phyloP scores from a whole-genome alignment of 1,140 invertebrate genomes.

The Galleria mellonella region DNA sequence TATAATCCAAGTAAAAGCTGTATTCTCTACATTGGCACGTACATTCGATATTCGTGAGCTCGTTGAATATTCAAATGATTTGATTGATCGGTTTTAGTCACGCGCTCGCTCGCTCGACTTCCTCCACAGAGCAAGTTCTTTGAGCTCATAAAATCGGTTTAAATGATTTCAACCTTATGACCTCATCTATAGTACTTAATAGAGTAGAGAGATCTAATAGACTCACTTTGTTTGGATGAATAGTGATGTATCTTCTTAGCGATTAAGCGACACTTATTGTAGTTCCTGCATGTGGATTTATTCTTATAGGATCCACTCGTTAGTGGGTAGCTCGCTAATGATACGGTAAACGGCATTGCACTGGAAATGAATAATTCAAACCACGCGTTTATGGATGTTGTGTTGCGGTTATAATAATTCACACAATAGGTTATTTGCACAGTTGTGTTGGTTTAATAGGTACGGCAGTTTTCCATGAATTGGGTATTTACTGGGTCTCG shows the following conservation, averaged over 20 bases:
- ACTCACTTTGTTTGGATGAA: constrained; percentile 16
- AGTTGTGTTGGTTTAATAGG: background rate
- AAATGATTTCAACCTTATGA: constrained; percentile 37
- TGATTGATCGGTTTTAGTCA: constrained; percentile 30
- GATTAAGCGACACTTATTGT: too few relatives aligned
- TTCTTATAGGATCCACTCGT: constrained; percentile 24
- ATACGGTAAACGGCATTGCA: constrained; percentile 25
- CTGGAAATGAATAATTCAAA: constrained; percentile 37
- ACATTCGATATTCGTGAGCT: constrained; percentile 8
- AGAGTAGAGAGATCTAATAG: constrained; percentile 16
- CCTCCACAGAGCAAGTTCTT: constrained; percentile 11
- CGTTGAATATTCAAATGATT: constrained; percentile 11
- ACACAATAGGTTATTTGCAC: constrained; percentile 6
- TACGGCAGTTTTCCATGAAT: constrained; percentile 1
- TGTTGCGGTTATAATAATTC: constrained; percentile 8
- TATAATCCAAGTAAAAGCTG: background rate
- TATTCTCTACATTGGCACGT: background rate
- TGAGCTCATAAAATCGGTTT: constrained; percentile 12
- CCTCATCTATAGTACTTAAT: constrained; percentile 22
- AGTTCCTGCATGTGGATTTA: constrained; percentile 16
- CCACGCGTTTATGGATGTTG: constrained; percentile 11
- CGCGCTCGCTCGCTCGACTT: constrained; percentile 15
- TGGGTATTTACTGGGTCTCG: background rate
- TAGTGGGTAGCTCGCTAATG: constrained; percentile 15
- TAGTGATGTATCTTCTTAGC: too few relatives aligned